Evolutionary conservation across 2,888 invertebrate species (phyloP), one percentile per base, ranked within the genome.

Genomic region (Nephrotoma appendiculata): DNA sequence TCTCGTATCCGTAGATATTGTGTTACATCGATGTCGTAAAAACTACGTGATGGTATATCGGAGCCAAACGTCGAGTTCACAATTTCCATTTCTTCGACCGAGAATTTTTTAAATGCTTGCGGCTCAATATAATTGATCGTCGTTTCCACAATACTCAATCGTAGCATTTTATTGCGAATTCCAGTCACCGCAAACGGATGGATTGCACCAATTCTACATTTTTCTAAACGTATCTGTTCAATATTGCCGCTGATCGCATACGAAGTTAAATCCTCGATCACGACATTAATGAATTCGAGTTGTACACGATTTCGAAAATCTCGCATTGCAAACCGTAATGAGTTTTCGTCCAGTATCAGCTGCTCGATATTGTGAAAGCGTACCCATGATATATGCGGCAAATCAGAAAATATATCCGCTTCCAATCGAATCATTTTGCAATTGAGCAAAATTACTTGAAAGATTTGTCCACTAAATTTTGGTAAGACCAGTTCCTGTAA

Each of bases 61-160:
- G 92, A 92, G 43, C 92, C 91, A 85, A 96, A 93, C 11, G 89
- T 91, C 41, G 95, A 94, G 4, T 95, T 94, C 83, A 93, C 92
- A 86, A 97, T 91, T 88, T 94, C 92, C 88, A 97, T 93, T 88
- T 94, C 93, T 48, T 93, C 93, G 0, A 95, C 94, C 42, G 94
- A 93, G 89, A 97, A 96, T 91, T 96, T 96, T 89, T 96, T 97
- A 89, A 97, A 96, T 2, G 96, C 94, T 91, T 91, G 91, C 86
- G 89, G 89, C 87, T 95, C 94, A 85, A 96, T 93, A 86, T 92
- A 93, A 83, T 93, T 92, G 84, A 95, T 92, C 2, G 90, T 90
- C 87, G 95, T 94, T 89, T 95, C 93, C 45, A 92, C 92, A 88
- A 97, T 92, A 88, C 94, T 93, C 87, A 96, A 92, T 86, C 92